phyloP scores from a whole-genome alignment of 92 coral and sea anemone species.

The Porites cylindrica region DNA sequence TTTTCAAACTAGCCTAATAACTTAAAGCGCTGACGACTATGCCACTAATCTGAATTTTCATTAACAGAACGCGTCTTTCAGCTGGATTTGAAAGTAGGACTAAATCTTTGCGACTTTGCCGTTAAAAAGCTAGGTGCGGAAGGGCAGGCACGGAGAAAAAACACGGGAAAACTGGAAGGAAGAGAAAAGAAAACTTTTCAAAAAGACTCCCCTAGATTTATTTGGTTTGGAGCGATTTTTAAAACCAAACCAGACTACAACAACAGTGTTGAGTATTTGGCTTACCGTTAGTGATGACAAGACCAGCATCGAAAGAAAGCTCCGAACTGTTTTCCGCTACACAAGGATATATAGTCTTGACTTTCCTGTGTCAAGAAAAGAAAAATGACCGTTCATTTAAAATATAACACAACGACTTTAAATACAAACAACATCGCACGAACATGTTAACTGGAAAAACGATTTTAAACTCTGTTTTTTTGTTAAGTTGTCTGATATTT shows the following conservation, averaged over 20 bases:
- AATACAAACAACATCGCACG: not conserved
- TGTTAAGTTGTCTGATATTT: too few relatives aligned
- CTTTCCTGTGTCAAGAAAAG: constrained; percentile 75
- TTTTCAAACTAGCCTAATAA: too few relatives aligned
- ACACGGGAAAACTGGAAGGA: not conserved
- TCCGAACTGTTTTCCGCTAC: constrained; percentile 96
- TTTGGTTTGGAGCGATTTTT: not conserved
- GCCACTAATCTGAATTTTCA: too few relatives aligned
- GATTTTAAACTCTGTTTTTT: too few relatives aligned
- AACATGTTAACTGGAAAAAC: not conserved
- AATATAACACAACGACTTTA: not conserved
- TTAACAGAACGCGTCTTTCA: too few relatives aligned
- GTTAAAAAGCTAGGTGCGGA: too few relatives aligned
- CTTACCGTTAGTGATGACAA: constrained; percentile 90
- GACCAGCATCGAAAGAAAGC: constrained; percentile 94
- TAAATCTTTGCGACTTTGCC: too few relatives aligned
- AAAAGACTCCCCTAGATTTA: not conserved
- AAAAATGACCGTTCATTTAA: not conserved
- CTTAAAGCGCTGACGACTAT: too few relatives aligned
- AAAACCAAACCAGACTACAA: not conserved
- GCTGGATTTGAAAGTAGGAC: too few relatives aligned
- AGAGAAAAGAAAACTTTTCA: not conserved
- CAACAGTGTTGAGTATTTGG: not conserved
- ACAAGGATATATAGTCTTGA: constrained; percentile 93
- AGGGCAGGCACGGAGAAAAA: too few relatives aligned